Conservation (phyloP, 2,888 invertebrate species). For the Campopleginae sp. region DNA sequence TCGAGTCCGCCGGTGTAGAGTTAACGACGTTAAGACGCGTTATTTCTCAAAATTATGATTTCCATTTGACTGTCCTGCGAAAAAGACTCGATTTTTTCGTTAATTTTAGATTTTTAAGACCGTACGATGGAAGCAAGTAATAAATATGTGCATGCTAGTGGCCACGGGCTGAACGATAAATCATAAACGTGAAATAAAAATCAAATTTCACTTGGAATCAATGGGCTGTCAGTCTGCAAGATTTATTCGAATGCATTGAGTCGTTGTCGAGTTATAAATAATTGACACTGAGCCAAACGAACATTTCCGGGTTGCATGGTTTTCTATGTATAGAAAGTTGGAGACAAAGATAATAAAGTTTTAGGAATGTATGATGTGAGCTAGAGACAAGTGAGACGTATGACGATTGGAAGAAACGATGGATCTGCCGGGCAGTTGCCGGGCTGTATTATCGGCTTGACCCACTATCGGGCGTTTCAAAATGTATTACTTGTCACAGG, state of each 20-base stretch:
- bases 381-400: slow-evolving; percentile 46
- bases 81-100: too few species aligned
- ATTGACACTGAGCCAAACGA: neutral
- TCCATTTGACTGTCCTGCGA: too few species aligned
- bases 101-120: too few species aligned
- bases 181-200: neutral
- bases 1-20: too few species aligned
- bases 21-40: too few species aligned
- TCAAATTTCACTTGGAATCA: neutral
- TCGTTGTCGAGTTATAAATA: neutral
- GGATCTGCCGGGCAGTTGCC: slow-evolving; percentile 47
- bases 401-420: slow-evolving; percentile 61
- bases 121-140: too few species aligned
- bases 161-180: neutral
- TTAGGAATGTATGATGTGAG: neutral
- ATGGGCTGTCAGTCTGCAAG: neutral
- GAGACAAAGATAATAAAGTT: neutral
- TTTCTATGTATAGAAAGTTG: neutral
- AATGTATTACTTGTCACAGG: slow-evolving; percentile 56
- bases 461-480: slow-evolving; percentile 69
- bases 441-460: slow-evolving; percentile 65
- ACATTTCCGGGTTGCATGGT: neutral
- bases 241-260: neutral
- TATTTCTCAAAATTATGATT: too few species aligned
- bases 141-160: neutral